Evolutionary conservation across 2,888 invertebrate species (phyloP), one percentile per base, ranked within the genome.

Genomic region (Atethmia centrago): DNA sequence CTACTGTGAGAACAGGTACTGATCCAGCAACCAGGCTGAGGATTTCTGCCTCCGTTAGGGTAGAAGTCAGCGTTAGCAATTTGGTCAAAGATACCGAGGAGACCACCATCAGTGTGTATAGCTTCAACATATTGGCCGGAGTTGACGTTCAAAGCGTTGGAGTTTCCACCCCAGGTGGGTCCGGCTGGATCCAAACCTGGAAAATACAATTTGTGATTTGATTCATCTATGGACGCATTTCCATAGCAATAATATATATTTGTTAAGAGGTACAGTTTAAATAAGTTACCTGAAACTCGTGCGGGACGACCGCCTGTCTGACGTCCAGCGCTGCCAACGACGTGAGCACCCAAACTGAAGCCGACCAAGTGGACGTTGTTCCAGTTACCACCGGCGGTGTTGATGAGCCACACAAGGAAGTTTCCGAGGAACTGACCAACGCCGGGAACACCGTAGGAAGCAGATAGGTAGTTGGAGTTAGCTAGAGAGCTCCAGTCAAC

Each of bases 281-380:
- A n/a, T 21, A 42, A 21, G 5, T 55, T 61, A 94, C 95, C 94
- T 69, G 94, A 94, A 4, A 94, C 83, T 77, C 94, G 91, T 5
- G 84, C 83, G 12, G 90, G 72, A 10, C 88, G 85, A 1, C 90
- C 81, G 16, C 88, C 88, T 9, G 89, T 82, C 3, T 85, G 79
- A 1, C 94, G 92, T 0, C 95, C 95, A 36, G 94, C 93, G 36
- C 82, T 91, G 4, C 94, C 95, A 1, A 94, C 94, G 2, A 96
- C 90, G 82, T 96, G 96, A 70, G 96, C 95, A 0, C 96, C 96
- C 80, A 96, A 91, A 80, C 96, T 96, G 90, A 94, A 94, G 25
- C 96, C 96, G 12, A 96, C 87, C 16, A 96, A 87, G 78, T 96
- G 96, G 0, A 96, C 90, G 67, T 94, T 91, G 77, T 92, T 92